Evolutionary conservation across 1,140 invertebrate species (phyloP), one percentile per base, ranked within the genome.

Genomic region (Steinernema feltiae): DNA sequence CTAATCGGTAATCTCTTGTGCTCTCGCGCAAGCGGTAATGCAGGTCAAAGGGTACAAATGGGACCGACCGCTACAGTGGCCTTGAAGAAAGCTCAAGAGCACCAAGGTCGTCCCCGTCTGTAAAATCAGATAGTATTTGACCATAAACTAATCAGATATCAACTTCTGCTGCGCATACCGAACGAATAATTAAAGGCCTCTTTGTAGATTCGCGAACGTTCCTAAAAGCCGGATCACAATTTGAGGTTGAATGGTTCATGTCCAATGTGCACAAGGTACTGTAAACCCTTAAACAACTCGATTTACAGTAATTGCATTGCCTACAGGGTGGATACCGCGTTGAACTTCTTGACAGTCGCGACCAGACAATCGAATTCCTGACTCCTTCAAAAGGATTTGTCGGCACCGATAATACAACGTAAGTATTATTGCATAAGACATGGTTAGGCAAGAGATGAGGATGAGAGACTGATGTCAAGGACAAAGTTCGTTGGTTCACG

Each of bases 301-400:
- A 73, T 15, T 32, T 72, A 1, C 17, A 17, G n/a, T 72, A 30
- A 17, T n/a, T n/a, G 18, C n/a, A n/a, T n/a, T 73, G 24, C 30
- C 32, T 82, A 32, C 87, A 95, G 93, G 93, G 93, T 80, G 93
- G 93, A 30, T 94, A 92, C 85, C 91, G 91, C 83, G 87, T 95
- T 70, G 92, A 94, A 87, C 89, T 95, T 72, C 87, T 95, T 76
- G 92, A 94, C 85, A 88, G 89, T 72, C 88, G 93, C 80, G 92
- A 94, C 81, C 89, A 92, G 78, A 92, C 92, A 69, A 89, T 94
- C 15, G 88, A 93, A 76, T 92, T 94, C 83, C 88, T 95, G 75
- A 94, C 93, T 17, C 72, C 73, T n/a, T 73, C 72, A 32, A 69
- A 80, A 27, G 53, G 53, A 27, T 63, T 63, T 63, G 53, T 63